Evolutionary conservation across 1,140 invertebrate species (phyloP).

Genomic region (Caenorhabditis briggsae): DNA sequence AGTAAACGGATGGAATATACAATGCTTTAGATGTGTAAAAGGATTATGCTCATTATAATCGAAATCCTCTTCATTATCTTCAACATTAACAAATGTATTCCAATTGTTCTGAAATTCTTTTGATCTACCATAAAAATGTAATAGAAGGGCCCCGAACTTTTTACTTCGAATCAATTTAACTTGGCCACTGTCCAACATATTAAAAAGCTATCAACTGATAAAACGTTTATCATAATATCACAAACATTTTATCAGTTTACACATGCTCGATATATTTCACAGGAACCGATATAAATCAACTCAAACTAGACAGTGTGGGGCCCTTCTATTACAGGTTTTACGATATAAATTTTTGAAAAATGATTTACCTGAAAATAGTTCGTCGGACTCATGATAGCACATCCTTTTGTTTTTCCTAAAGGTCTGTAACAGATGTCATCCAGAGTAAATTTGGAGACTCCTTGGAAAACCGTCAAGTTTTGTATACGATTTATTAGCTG

Average conservation of each 20-base stretch:
- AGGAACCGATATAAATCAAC: too few relatives aligned
- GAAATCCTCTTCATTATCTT: background rate
- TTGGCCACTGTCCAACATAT: too few relatives aligned
- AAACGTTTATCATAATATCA: too few relatives aligned
- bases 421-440: constrained; percentile 33
- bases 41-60: background rate
- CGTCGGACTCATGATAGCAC: constrained; percentile 20
- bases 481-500: background rate
- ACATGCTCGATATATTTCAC: too few relatives aligned
- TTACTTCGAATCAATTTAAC: too few relatives aligned
- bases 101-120: constrained; percentile 23
- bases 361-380: constrained; percentile 4
- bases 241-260: too few relatives aligned
- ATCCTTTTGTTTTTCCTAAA: background rate
- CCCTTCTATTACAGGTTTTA: too few relatives aligned
- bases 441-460: background rate
- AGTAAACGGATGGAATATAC: background rate
- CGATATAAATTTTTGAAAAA: background rate
- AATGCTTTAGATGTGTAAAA: background rate
- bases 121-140: too few relatives aligned
- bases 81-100: background rate
- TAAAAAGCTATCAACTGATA: too few relatives aligned
- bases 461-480: background rate
- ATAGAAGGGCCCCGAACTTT: too few relatives aligned
- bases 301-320: too few relatives aligned